Percentiles rank a stretch among this genome's conserved stretches.
phyloP scores from a whole-genome alignment of 2,888 invertebrate species.

The Embidobia sp. region DNA sequence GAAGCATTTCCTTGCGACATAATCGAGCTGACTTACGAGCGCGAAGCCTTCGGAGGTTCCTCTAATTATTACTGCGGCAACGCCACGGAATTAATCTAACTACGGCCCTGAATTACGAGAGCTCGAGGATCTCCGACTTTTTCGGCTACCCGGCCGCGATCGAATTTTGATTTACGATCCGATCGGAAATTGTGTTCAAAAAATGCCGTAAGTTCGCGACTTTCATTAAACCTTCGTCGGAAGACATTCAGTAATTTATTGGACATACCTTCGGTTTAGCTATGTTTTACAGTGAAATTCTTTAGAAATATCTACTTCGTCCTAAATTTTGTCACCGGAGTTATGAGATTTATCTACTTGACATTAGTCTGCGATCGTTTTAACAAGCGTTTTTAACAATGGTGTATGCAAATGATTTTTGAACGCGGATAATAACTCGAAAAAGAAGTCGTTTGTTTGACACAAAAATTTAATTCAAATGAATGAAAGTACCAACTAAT shows the following conservation, averaged over 20 bases:
- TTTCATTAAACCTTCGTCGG: slow-evolving; percentile 56
- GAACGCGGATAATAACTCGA: too few relatives aligned
- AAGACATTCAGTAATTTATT: slow-evolving; percentile 52
- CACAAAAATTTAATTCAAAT: too few relatives aligned
- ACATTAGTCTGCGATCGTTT: too few relatives aligned
- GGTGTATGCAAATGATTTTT: too few relatives aligned
- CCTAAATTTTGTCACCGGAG: slow-evolving; percentile 32
- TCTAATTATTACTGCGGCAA: slow-evolving; percentile 73
- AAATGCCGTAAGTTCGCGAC: slow-evolving; percentile 51
- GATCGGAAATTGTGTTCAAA: slow-evolving; percentile 55
- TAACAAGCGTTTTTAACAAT: too few relatives aligned
- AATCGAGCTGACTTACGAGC: slow-evolving; percentile 69
- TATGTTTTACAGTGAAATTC: slow-evolving; percentile 50
- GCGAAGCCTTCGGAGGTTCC: slow-evolving; percentile 70
- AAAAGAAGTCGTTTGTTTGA: too few relatives aligned
- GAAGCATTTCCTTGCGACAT: slow-evolving; percentile 72
- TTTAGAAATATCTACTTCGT: slow-evolving; percentile 28
- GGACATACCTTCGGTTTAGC: slow-evolving; percentile 43
- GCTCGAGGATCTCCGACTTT: slow-evolving; percentile 26
- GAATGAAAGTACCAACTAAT: too few relatives aligned
- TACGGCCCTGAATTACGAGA: slow-evolving; percentile 51
- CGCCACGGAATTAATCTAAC: slow-evolving; percentile 72
- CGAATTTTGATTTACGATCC: slow-evolving; percentile 54
- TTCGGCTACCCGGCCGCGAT: slow-evolving; percentile 18
- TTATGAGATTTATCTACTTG: too few relatives aligned